These are phyloP conservation scores for Drosophila leontia DNA, from an alignment of 1,140 invertebrate species.

Conservation along the genomic window DNA sequence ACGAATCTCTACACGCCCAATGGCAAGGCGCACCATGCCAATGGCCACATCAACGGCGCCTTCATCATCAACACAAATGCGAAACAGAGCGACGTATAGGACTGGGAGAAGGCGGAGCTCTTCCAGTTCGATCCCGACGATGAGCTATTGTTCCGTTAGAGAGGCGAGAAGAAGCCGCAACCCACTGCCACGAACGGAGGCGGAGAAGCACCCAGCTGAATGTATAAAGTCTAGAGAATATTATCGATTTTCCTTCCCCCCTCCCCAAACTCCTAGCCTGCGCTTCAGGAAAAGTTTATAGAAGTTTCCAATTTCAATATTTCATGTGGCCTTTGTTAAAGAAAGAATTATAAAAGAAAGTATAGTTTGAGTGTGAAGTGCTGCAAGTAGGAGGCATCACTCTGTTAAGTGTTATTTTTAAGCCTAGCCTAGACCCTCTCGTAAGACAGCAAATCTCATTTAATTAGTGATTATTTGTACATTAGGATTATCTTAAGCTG, in stretches of 20 bases:
- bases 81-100: conserved; percentile 85
- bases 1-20: conserved; percentile 67
- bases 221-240: conserved; percentile 51
- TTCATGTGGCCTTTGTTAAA: conserved; percentile 79
- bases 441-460: conserved; percentile 54
- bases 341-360: conserved; percentile 19
- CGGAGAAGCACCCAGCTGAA: conserved; percentile 35
- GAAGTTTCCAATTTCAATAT: conserved; percentile 74
- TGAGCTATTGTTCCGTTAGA: conserved; percentile 67
- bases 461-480: conserved; percentile 56
- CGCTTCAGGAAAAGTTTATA: conserved; percentile 35
- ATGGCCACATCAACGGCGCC: conserved; percentile 84
- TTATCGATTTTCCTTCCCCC: conserved; percentile 13
- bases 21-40: conserved; percentile 54
- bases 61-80: conserved; percentile 85
- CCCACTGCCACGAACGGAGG: conserved; percentile 29
- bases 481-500: conserved; percentile 35
- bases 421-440: conserved; percentile 44
- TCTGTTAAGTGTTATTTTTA: conserved; percentile 56
- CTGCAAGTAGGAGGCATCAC: conserved; percentile 12
- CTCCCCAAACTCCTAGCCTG: neutral
- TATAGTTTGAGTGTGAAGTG: conserved; percentile 13
- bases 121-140: conserved; percentile 78
- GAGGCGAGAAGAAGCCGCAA: conserved; percentile 2
- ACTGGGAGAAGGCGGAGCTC: conserved; percentile 79